Evolutionary conservation across 2,888 invertebrate genomes (phyloP), one percentile per base, ranked within the genome.

Genomic region (Augiades crinisus): DNA sequence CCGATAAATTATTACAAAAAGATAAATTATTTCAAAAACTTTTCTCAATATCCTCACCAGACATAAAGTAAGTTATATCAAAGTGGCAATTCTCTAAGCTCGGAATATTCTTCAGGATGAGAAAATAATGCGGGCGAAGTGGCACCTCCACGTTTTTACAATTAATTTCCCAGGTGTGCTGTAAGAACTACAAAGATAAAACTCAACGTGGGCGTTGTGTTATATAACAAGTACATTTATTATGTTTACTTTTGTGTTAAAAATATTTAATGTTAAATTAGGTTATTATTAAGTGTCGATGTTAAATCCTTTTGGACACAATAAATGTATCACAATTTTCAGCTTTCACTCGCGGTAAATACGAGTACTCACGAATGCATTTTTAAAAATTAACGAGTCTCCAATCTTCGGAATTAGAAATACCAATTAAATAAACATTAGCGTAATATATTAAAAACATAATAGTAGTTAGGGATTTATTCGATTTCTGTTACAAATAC

Each of bases 201-300:
- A 40, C 38, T 47, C 21, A 21, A 31, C 10, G 41, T 13, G 60
- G 68, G 64, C 62, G n/a, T n/a, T n/a, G n/a, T n/a, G n/a, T 55
- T 64, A 60, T 59, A 24, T 40, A 40, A 14, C 24, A 24, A 19
- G 3, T 30, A 10, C 10, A n/a, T n/a, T 12, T 5, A 5, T 12
- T 12, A 3, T 12, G 1, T 12, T 30, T 10, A 12, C 12, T 12
- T 30, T 30, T 12, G 12, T 30, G 10, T 30, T 30, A 12, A 5
- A 30, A 5, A 4, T 2, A 1, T 24, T 24, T 24, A 2, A 1
- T 24, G 2, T 22, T 5, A 5, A 22, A n/a, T n/a, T n/a, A n/a
- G n/a, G n/a, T n/a, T n/a, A n/a, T n/a, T n/a, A n/a, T n/a, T n/a
- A n/a, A n/a, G n/a, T n/a, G n/a, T n/a, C n/a, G n/a, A n/a, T n/a